Conservation (phyloP, 2,888 invertebrate species). For the Catocala sponsa region DNA sequence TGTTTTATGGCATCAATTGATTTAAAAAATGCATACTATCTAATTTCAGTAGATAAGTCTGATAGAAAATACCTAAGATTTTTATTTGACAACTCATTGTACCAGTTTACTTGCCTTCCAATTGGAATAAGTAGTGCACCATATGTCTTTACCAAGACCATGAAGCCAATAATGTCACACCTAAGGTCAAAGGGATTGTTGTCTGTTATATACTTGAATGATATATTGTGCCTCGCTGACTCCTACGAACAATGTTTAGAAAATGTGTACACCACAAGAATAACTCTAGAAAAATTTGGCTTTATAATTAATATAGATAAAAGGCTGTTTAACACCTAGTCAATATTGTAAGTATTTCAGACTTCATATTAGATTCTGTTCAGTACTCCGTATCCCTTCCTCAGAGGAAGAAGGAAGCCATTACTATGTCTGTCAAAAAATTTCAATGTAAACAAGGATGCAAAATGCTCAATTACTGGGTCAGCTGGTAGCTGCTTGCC, state of each 20-base stretch:
- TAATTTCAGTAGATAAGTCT: slow-evolving; percentile 9
- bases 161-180: slow-evolving; percentile 30
- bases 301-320: slow-evolving; percentile 39
- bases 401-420: slow-evolving; percentile 26
- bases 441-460: slow-evolving; percentile 19
- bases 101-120: slow-evolving; percentile 26
- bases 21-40: slow-evolving; percentile 30
- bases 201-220: slow-evolving; percentile 18
- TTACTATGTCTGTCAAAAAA: slow-evolving; percentile 11
- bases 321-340: slow-evolving; percentile 27
- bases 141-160: slow-evolving; percentile 30
- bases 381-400: slow-evolving; percentile 10
- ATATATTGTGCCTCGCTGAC: slow-evolving; percentile 15
- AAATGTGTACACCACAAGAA: slow-evolving; percentile 2
- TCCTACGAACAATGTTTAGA: slow-evolving; percentile 10
- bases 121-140: slow-evolving; percentile 27
- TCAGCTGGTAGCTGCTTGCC: slow-evolving; percentile 48
- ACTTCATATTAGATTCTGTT: slow-evolving; percentile 29
- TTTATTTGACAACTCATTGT: slow-evolving; percentile 13
- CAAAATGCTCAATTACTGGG: slow-evolving; percentile 41
- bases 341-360: slow-evolving; percentile 33
- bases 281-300: slow-evolving; percentile 17
- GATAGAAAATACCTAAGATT: slow-evolving; percentile 18
- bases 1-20: slow-evolving; percentile 30
- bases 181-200: slow-evolving; percentile 20